Evolutionary conservation across 1,140 invertebrate species (phyloP), one percentile per base, ranked within the genome.

Genomic region (Bombyx mori): DNA sequence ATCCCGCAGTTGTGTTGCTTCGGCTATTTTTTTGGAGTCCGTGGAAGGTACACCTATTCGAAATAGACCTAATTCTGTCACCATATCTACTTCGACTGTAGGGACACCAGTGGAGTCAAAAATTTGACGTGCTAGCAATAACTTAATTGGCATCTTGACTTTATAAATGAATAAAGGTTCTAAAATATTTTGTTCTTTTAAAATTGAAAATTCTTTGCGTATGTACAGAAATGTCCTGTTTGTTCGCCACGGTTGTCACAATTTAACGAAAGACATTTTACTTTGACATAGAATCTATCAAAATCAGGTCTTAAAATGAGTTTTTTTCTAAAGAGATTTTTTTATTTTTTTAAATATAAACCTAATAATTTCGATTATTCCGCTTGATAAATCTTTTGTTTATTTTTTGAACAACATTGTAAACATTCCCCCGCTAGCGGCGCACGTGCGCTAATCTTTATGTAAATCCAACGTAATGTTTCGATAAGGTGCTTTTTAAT

Each of bases 101-200:
- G 98, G 98, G 74, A 98, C 96, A 57, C 98, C 98, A 82, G 97
- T 94, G 56, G 96, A 97, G 88, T 99, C 98, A 84, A 95, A 99
- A 79, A 99, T 99, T 89, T 97, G 95, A 81, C 98, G 94, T 63
- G 98, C 97, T 63, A 94, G 91, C 74, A 99, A 93, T 63, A 94
- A 91, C 87, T 93, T 91, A 62, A 95, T 93, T 10, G 93, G 89
- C 93, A 94, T 94, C 66, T 59, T 56, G 7, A 35, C 2, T 35
- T 35, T 35, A 35, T 35, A 2, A 35, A 35, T 35, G 26, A 35
- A 35, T 35, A 35, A 35, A 35, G 4, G 4, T 35, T 35, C 4
- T 35, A 35, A 35, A 35, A 35, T 35, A 35, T 35, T 35, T 35
- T 35, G 26, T 0, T 35, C 4, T 35, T 3, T 2, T 35, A 35